A percentile compares a stretch with the other conserved stretches of the same genome.
Conservation (phyloP, 2,797 vertebrate genomes). For the Micrastur ruficollis region DNA sequence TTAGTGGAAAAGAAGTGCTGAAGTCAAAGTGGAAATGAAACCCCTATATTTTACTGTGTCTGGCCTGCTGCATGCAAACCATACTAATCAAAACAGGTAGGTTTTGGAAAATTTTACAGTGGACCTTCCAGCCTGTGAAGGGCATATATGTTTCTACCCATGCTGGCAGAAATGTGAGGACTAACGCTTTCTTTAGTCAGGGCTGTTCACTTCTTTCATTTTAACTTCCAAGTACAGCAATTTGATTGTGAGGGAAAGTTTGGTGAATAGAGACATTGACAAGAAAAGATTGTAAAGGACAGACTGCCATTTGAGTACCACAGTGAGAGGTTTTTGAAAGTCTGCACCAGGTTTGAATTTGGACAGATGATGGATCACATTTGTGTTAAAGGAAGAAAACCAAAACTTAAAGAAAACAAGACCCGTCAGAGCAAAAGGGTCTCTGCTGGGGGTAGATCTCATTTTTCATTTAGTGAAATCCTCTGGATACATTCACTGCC, state of each 20-base stretch:
- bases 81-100: background rate
- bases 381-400: background rate
- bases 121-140: background rate
- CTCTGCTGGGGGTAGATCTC: background rate
- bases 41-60: background rate
- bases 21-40: background rate
- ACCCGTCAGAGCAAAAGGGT: background rate
- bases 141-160: background rate
- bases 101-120: background rate
- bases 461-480: background rate
- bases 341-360: background rate
- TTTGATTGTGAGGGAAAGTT: background rate
- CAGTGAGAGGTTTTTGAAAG: background rate
- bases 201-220: background rate
- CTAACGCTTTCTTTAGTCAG: background rate
- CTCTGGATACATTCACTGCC: background rate
- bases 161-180: background rate
- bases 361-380: background rate
- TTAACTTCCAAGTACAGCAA: background rate
- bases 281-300: background rate
- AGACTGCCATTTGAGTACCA: background rate
- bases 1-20: background rate
- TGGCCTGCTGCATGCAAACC: background rate
- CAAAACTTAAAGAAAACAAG: background rate
- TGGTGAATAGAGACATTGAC: background rate